Base-by-base conservation (phyloP, 2,113 vertebrate genomes). In the human region DNA sequence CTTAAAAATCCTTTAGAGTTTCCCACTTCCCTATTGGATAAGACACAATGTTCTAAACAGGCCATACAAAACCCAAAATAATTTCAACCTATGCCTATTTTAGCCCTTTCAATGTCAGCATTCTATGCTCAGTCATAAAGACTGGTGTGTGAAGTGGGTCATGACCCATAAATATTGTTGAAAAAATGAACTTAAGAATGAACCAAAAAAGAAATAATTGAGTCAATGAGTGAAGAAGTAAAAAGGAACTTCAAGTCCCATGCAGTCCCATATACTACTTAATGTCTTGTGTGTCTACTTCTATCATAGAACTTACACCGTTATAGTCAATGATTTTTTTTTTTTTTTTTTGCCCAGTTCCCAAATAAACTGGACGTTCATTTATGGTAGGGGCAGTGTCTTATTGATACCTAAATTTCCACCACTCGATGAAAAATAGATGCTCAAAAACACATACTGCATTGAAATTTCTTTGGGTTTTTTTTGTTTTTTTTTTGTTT, bases 1-100 rank as follows among this genome's bases (percentile, higher is more conserved):
- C 52, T 93, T 93, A 88, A 82, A 96, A 84, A 48, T 94, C n/a
- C 57, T 72, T 89, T 73, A 43, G 22, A 38, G 30, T 72, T 93
- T 81, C 32, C 32, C 23, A 45, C 14, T 61, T 93, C 27, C 27
- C 64, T 75, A 10, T 38, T 93, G 35, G 30, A 64, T 61, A 91
- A 93, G 17, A 82, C 40, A 78, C 59, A 85, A 38, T 40, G 45
- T 79, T 84, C 68, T 80, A 73, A 73, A 89, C 4, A 82, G 5
- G 0, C 0, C 55, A 70, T 70, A 91, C 3, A 55, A 96, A 92
- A 70, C 6, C 35, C 45, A 75, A 48, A 3, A 22, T 76, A 40
- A 59, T 72, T 93, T 87, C 57, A 72, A 78, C 8, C 10, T 83
- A 17, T 9, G 38, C 35, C 2, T 55, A 2, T 27, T 6, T 90